Conservation (phyloP, 2,888 invertebrate species). For the Parnassius mnemosyne region DNA sequence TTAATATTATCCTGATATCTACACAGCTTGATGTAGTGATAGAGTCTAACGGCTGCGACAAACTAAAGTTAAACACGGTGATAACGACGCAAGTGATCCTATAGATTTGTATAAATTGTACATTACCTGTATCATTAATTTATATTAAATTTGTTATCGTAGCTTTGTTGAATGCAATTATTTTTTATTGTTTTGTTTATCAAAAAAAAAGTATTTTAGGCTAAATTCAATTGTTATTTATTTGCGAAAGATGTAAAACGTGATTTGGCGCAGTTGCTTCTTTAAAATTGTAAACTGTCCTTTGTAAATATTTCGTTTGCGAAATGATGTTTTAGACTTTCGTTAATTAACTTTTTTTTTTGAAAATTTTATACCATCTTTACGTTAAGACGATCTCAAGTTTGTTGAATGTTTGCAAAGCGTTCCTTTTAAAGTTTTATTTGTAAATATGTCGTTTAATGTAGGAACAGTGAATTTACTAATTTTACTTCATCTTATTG, state of each 20-base stretch:
- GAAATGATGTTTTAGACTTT: slow-evolving; percentile 66
- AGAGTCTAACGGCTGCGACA: slow-evolving; percentile 40
- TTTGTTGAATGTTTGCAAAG: slow-evolving; percentile 81
- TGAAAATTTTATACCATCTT: slow-evolving; percentile 75
- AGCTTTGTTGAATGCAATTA: slow-evolving; percentile 81
- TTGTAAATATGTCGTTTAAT: slow-evolving; percentile 75
- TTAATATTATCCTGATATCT: slow-evolving; percentile 34
- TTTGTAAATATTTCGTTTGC: slow-evolving; percentile 70
- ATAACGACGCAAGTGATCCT: slow-evolving; percentile 72
- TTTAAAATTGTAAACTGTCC: slow-evolving; percentile 48
- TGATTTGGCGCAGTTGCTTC: slow-evolving; percentile 66
- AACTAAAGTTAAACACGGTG: slow-evolving; percentile 59
- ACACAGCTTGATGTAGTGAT: slow-evolving; percentile 10
- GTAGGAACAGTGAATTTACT: slow-evolving; percentile 77
- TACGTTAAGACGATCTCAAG: slow-evolving; percentile 80
- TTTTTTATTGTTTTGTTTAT: slow-evolving; percentile 80
- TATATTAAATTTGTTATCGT: slow-evolving; percentile 80
- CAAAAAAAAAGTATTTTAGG: slow-evolving; percentile 76
- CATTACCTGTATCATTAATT: slow-evolving; percentile 77
- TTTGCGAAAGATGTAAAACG: slow-evolving; percentile 75
- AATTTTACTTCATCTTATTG: slow-evolving; percentile 66
- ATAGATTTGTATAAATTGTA: slow-evolving; percentile 78
- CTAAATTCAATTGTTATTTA: slow-evolving; percentile 80
- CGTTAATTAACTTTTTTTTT: slow-evolving; percentile 66
- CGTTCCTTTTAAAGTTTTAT: slow-evolving; percentile 81